Base-by-base conservation (phyloP, 2,888 invertebrate genomes). In the Ochropleura plecta region DNA sequence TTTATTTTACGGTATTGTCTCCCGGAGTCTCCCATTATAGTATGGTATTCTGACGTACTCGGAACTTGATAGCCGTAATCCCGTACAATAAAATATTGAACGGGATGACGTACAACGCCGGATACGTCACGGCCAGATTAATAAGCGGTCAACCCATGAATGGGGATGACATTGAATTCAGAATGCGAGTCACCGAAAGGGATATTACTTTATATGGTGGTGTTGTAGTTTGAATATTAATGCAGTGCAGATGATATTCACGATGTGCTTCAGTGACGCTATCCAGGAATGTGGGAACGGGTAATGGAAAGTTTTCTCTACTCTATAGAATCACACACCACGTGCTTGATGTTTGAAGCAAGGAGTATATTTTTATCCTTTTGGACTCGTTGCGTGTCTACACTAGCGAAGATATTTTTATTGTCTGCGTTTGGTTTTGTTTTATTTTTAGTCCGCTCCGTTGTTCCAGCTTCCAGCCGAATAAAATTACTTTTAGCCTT, bases 81-180 rank as follows among this genome's bases (percentile, higher is more conserved):
- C 49, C 48, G 44, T 77, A 62, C 46, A 70, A 57, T 78, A 40
- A 20, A 49, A 65, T 80, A 73, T 72, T 76, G 74, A 75, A 30
- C 42, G 66, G 62, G 66, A 76, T 85, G 80, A 82, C 77, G 73
- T 82, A 59, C 55, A 77, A 9, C 12, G 42, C 63, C 55, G 65
- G 59, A 71, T 76, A 88, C 86, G 85, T 86, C 78, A 88, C 79
- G 69, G 51, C 20, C 79, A 74, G 67, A 70, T 73, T 73, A 82
- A 84, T 78, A 76, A 70, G 53, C 78, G 64, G 70, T 67, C 72
- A 77, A 74, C 67, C 81, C 73, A 81, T 84, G 79, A 82, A 87
- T 88, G 84, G 74, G 78, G 71, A 77, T 87, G 82, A 83, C 87
- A 87, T 85, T 88, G 88, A 82, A 81, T 81, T 81, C 59, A 72